Evolutionary conservation across 2,888 invertebrate species (phyloP).

Genomic region (Suillia variegata): DNA sequence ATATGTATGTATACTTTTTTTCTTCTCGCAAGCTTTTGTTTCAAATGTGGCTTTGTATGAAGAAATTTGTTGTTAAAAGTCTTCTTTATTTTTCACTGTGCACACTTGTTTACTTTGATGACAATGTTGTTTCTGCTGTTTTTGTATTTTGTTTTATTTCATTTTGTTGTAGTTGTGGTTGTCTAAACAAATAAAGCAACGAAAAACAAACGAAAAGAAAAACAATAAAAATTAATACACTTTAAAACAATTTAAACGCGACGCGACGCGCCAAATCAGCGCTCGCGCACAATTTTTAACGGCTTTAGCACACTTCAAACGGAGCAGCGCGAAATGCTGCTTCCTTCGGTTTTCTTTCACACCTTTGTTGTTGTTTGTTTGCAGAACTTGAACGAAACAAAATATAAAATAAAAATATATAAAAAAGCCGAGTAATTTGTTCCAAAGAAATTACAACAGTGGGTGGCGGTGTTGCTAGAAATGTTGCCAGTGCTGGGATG

Average conservation of each 20-base stretch:
- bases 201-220: not conserved
- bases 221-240: not conserved
- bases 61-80: no score
- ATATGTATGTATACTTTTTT: no score
- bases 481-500: not conserved
- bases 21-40: no score
- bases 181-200: not conserved
- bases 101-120: no score
- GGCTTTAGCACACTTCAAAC: conserved; percentile 3
- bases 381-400: not conserved
- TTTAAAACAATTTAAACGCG: not conserved
- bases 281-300: not conserved
- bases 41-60: no score
- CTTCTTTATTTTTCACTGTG: no score
- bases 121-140: no score
- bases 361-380: conserved; percentile 9
- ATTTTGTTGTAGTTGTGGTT: no score
- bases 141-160: no score
- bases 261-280: no score
- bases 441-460: not conserved
- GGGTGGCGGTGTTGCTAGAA: not conserved
- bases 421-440: not conserved
- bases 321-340: not conserved
- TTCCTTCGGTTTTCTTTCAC: conserved; percentile 8
- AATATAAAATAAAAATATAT: no score